These are phyloP conservation scores for Coptotermes formosanus DNA, from an alignment of 1,140 invertebrate genomes.

Conservation along the genomic window DNA sequence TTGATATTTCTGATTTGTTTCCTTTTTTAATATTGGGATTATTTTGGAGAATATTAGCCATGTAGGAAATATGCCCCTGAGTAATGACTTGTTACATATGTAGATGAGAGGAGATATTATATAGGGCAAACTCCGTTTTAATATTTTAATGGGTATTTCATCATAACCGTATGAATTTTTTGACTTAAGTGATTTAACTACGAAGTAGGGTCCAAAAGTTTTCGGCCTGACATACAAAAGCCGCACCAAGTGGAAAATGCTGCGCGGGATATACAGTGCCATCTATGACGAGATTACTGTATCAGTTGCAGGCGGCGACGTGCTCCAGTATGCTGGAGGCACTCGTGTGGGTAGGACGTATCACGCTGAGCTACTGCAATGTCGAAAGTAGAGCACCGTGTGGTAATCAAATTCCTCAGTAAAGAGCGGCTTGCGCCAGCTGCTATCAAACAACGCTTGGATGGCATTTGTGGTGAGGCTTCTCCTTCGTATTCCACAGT, in stretches of 20 bases:
- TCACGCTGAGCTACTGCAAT: not conserved
- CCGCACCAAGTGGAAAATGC: not conserved
- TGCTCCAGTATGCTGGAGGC: not conserved
- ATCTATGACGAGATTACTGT: not conserved
- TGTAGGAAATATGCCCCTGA: no score
- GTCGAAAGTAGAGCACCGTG: slow-evolving; percentile 11
- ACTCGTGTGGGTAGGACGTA: not conserved
- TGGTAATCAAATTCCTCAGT: not conserved
- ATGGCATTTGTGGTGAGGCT: not conserved
- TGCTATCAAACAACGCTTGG: not conserved
- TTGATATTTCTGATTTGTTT: no score
- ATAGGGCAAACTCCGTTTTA: no score
- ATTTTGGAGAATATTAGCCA: no score
- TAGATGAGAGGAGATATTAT: no score
- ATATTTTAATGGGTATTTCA: no score
- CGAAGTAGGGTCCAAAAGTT: no score
- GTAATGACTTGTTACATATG: no score
- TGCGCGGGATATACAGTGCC: not conserved
- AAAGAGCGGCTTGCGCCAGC: not conserved
- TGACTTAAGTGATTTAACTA: no score
- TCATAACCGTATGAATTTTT: no score
- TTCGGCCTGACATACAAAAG: not conserved
- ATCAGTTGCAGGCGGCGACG: not conserved
- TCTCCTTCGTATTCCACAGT: slow-evolving; percentile 7
- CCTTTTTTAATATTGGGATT: no score